Conservation (phyloP, 2,888 invertebrate genomes). For the Shargacucullia verbasci region DNA sequence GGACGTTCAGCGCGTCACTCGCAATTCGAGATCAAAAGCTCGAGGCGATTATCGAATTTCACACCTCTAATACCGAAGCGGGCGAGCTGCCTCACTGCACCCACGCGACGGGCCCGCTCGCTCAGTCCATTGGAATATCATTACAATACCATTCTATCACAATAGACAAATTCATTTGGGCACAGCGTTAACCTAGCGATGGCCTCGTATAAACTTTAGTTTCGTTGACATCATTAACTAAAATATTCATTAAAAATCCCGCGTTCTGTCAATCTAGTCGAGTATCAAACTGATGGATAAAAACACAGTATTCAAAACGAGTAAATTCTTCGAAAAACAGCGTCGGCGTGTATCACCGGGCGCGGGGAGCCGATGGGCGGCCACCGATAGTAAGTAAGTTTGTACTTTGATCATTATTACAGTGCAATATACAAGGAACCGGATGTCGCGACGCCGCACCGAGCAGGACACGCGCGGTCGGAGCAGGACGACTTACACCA, state of each 20-base stretch:
- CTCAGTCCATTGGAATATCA: slow-evolving; percentile 59
- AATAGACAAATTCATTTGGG: slow-evolving; percentile 65
- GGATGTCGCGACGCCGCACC: slow-evolving; percentile 14
- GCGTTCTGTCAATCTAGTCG: slow-evolving; percentile 48
- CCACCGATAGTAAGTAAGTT: slow-evolving; percentile 58
- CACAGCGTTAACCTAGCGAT: slow-evolving; percentile 60
- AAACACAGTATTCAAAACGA: slow-evolving; percentile 66
- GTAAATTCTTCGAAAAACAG: slow-evolving; percentile 78
- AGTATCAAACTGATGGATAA: slow-evolving; percentile 54
- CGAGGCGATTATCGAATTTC: slow-evolving; percentile 60
- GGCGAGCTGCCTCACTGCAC: slow-evolving; percentile 8
- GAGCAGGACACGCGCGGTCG: slow-evolving; percentile 11
- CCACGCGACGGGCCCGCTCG: slow-evolving; percentile 37
- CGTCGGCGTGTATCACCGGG: slow-evolving; percentile 55
- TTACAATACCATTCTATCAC: slow-evolving; percentile 68
- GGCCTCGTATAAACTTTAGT: slow-evolving; percentile 62
- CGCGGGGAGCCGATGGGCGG: slow-evolving; percentile 30
- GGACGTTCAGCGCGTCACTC: slow-evolving; percentile 58
- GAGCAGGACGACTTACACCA: slow-evolving; percentile 19
- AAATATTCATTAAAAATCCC: slow-evolving; percentile 49
- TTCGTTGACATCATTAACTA: slow-evolving; percentile 54
- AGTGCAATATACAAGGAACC: slow-evolving; percentile 57
- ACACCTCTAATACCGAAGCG: slow-evolving; percentile 56
- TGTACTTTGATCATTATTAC: slow-evolving; percentile 68
- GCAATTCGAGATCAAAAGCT: slow-evolving; percentile 82